phyloP scores from a whole-genome alignment of 2,113 vertebrate genomes.

The Mirounga angustirostris region DNA sequence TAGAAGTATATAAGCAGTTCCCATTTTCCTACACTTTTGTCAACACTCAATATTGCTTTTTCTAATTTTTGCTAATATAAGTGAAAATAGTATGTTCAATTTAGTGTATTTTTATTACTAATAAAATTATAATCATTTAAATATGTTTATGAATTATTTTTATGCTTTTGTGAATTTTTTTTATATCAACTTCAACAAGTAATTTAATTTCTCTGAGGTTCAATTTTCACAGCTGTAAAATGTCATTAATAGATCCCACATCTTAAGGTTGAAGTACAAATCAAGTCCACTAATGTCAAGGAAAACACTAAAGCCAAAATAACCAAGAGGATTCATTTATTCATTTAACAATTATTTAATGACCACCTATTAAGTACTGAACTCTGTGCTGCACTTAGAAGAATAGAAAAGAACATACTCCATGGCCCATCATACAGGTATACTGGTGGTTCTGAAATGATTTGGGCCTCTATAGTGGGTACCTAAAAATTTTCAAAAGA shows the following conservation, averaged over 20 bases:
- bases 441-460: not conserved
- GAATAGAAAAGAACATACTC: not conserved
- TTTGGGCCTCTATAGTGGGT: not conserved
- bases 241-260: not conserved
- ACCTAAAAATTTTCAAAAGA: not conserved
- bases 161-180: conserved; percentile 15
- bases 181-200: not conserved
- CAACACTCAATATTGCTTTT: not conserved
- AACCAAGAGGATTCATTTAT: not conserved
- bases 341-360: conserved; percentile 1
- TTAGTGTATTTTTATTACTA: not conserved
- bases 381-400: not conserved
- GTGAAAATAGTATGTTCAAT: not conserved
- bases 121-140: conserved; percentile 8
- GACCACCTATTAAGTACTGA: not conserved
- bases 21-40: not conserved
- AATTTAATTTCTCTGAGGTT: not conserved
- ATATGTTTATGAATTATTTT: conserved; percentile 8
- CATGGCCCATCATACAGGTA: not conserved
- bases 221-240: not conserved
- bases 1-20: not conserved
- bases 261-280: not conserved
- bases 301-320: not conserved
- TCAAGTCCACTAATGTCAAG: not conserved
- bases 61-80: conserved; percentile 6